Base-by-base conservation (phyloP, 2,888 invertebrate genomes). In the Pterostichus madidus region DNA sequence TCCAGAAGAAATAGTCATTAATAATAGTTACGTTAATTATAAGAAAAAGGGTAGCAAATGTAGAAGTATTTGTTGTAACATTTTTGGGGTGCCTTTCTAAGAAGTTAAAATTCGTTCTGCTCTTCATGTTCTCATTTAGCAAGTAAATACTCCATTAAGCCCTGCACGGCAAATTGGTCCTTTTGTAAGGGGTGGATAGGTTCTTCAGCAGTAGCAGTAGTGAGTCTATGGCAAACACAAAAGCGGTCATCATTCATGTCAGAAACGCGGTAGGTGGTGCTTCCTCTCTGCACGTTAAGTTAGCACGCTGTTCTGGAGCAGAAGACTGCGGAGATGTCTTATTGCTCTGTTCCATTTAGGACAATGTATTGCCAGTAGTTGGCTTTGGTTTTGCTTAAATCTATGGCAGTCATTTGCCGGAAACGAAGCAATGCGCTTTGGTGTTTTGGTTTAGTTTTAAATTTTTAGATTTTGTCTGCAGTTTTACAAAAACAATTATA, bases 211-310 rank as follows among this genome's bases (percentile, higher is more conserved):
- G 59, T 44, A 78, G 53, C 17, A 5, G 8, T 35, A 44, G 32
- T 52, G 68, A 15, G 15, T 49, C 61, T 64, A 52, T 44, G 44
- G 53, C 32, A 35, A 24, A 68, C 53, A 80, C 80, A 80, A 80
- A 80, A 80, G 80, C 71, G 87, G 86, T 87, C 87, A 88, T 89
- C 88, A 87, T 87, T 89, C 89, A 89, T 88, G 89, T 89, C 89
- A 88, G 86, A 86, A 85, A 86, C 87, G 84, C 88, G 85, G 87
- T 89, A 88, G 89, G 89, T 88, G 89, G 88, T 86, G 88, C 88
- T 80, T 80, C 80, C 80, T 80, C 80, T 73, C 44, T 10, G 64
- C 5, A 24, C 53, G 52, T 52, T 15, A 13, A 52, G 8, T 8
- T 46, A 8, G 46, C 52, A 52, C n/a, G 52, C 46, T 46, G 46